Conservation (phyloP, 2,113 vertebrate species). For the Eulacestoma nigropectus region DNA sequence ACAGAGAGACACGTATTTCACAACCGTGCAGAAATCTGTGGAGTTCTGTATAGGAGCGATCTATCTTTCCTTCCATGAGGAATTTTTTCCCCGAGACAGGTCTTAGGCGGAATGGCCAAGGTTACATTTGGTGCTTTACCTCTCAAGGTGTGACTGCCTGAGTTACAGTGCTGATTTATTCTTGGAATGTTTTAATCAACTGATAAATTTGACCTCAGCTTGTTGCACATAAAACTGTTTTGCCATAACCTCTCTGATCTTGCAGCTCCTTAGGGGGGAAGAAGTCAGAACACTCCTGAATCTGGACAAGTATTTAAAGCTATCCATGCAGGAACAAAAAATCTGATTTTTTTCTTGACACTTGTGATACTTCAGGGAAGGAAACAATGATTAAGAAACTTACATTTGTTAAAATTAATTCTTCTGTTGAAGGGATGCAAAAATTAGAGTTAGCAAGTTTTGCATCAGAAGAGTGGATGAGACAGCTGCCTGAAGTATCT, state of each 20-base stretch:
- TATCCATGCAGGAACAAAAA: neutral
- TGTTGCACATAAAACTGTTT: neutral
- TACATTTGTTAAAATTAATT: neutral
- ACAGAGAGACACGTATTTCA: neutral
- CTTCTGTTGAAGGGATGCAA: neutral
- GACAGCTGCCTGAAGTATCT: neutral
- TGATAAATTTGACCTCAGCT: neutral
- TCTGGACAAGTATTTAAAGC: neutral
- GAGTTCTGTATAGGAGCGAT: neutral
- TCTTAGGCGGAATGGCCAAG: neutral
- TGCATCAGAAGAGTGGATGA: neutral
- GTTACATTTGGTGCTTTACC: neutral
- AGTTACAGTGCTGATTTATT: neutral
- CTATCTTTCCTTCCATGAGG: neutral
- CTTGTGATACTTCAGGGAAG: neutral
- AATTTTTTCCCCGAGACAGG: rapidly evolving
- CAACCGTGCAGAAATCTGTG: neutral
- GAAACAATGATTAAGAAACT: neutral
- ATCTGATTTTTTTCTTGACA: neutral
- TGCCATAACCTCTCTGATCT: neutral
- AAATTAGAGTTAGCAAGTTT: neutral
- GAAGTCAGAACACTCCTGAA: neutral
- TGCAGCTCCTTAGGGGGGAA: neutral
- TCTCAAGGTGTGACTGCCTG: neutral
- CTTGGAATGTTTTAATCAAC: neutral